Base-by-base conservation (phyloP, 2,888 invertebrate species). In the Calameuta filiformis region DNA sequence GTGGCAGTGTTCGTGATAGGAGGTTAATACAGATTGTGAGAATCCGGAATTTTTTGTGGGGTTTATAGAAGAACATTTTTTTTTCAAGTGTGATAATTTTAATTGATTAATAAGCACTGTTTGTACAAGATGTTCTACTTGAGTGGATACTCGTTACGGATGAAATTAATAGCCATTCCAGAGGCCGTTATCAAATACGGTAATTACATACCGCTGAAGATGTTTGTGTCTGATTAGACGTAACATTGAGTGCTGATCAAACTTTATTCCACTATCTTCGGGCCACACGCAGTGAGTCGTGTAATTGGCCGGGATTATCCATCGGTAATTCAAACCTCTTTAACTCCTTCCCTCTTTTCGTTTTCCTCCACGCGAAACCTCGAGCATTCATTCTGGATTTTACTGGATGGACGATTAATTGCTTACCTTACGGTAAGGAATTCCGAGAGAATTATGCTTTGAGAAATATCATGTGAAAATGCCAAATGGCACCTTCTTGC, bases 231-330 rank as follows among this genome's bases (percentile, higher is more conserved):
- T 83, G 80, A 84, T 84, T 84, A 84, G 81, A 84, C 81, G 84
- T 83, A 80, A 82, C 84, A 84, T 84, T 81, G 83, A 84, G 80
- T 82, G 83, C 83, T 84, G 84, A 84, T 84, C 84, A 82, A 83
- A 79, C 81, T 84, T 79, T 81, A 84, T 82, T 84, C 79, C 78
- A 56, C 56, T 56, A 56, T 56, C 75, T 73, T 40, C 75, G 76
- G 69, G 76, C 75, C 23, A 56, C 23, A 56, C 56, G 56, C 76
- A 75, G 37, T 77, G 40, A 79, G 79, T 76, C 78, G 76, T 80
- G 83, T 84, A 84, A 84, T 84, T 84, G 82, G 81, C 80, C 68
- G 77, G 68, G 80, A 56, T 56, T 56, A 56, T 56, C 56, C 56
- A 23, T 9, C 23, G 56, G 15, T 56, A 56, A 23, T 56, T 56